Base-by-base conservation (phyloP, 2,113 vertebrate species). In the Charina bottae region DNA sequence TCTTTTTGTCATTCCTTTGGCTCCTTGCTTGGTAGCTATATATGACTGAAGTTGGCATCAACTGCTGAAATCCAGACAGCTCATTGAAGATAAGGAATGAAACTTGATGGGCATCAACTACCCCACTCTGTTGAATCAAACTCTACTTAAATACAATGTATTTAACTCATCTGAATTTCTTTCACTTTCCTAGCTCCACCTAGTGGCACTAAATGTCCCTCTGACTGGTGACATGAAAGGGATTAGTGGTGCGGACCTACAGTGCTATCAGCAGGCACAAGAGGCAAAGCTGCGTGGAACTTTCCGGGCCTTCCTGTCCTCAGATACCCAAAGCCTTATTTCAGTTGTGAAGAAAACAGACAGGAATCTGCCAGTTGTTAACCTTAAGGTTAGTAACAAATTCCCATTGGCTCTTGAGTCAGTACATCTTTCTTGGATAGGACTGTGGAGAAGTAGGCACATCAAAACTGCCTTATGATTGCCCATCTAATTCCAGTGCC, bases 251-350 rank as follows among this genome's bases (percentile, higher is more conserved):
- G 96, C 94, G 0, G 97, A 97, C 94, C 94, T 96, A 33, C 96
- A 96, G 93, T 97, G 97, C 93, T 94, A 96, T 95, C 94, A 92
- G n/a, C 96, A 97, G 93, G 93, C 97, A 0, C 96, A 95, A 94
- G 95, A 97, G 92, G 96, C 96, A 6, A 83, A 46, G n/a, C 95
- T 97, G 58, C 89, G 92, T 0, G 95, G 96, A 12, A 98, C 96
- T 13, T 97, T 97, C 96, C 92, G 95, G n/a, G 95, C 96, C 0
- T 96, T 98, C 89, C 96, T 97, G 33, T 92, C 96, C 0, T 96
- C 92, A 2, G 93, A 95, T 72, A 89, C 37, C 21, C 96, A 96
- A 90, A 93, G 93, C 85, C 90, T 97, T 49, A 21, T 58, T 90
- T 97, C 94, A 87, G 90, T 97, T 0, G 95, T 97, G 89, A 97